These are phyloP conservation scores for Syrphus vitripennis DNA, from an alignment of 2,888 invertebrate species.

Conservation along the genomic window DNA sequence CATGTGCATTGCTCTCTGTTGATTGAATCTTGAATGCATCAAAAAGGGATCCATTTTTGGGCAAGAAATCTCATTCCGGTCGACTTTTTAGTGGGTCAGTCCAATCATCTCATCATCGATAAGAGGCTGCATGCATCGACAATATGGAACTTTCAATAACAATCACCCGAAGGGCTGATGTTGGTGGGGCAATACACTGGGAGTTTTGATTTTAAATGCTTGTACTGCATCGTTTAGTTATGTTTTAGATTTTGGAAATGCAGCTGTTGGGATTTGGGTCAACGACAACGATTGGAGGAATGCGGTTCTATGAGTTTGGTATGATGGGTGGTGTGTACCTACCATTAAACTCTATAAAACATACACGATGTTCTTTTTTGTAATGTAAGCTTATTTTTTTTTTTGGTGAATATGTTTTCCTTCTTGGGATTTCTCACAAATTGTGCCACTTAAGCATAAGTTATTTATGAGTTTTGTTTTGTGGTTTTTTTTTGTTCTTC, in stretches of 20 bases:
- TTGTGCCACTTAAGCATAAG: conserved; percentile 8
- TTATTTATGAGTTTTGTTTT: conserved; percentile 7
- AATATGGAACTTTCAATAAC: conserved; percentile 1
- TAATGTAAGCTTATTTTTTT: not conserved
- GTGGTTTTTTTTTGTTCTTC: not conserved
- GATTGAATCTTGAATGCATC: conserved; percentile 18
- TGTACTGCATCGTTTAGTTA: conserved; percentile 1
- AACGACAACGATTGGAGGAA: conserved; percentile 13
- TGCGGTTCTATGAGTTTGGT: conserved; percentile 18
- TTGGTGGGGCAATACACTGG: not conserved
- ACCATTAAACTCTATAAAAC: not conserved
- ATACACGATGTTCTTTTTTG: conserved; percentile 3
- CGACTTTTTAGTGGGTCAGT: conserved; percentile 48
- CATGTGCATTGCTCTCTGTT: conserved; percentile 1
- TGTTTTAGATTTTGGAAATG: conserved; percentile 8
- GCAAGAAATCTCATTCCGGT: conserved; percentile 53
- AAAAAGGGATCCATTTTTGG: conserved; percentile 46
- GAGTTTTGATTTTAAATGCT: not conserved
- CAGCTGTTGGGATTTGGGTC: conserved; percentile 43
- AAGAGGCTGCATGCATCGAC: not conserved
- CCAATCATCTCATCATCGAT: conserved; percentile 18
- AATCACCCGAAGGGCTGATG: conserved; percentile 7
- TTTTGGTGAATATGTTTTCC: not conserved
- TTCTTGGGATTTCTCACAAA: not conserved
- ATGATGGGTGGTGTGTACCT: not conserved